phyloP scores from a whole-genome alignment of 2,113 vertebrate genomes.

The Heptranchias perlo region DNA sequence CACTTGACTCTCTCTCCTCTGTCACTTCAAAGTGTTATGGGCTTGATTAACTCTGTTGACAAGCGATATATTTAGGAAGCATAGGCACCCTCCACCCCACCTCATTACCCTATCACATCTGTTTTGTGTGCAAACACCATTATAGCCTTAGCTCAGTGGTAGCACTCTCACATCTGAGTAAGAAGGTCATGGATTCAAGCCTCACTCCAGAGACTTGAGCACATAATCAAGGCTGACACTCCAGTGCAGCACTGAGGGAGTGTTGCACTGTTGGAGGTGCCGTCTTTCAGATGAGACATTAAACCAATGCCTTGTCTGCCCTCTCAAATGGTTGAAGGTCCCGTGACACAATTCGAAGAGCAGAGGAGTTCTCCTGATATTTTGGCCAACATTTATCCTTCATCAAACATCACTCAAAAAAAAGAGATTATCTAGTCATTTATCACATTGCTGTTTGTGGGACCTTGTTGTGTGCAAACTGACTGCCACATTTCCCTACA shows the following conservation, averaged over 20 bases:
- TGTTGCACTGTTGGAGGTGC: background rate
- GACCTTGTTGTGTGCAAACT: background rate
- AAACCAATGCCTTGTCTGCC: background rate
- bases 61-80: background rate
- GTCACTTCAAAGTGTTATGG: background rate
- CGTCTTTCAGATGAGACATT: background rate
- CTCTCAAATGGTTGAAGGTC: background rate
- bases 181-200: background rate
- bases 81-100: background rate
- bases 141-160: too few species aligned
- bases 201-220: background rate
- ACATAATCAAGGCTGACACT: background rate
- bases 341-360: background rate
- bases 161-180: background rate
- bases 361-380: background rate
- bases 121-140: background rate
- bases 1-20: background rate
- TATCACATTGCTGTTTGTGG: background rate
- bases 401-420: background rate
- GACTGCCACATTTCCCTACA: background rate
- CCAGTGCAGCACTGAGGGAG: background rate
- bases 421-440: background rate
- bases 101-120: background rate
- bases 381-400: background rate
- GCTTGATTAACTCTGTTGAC: background rate